phyloP scores from a whole-genome alignment of 2,888 invertebrate species.

The Drosophila atripex region DNA sequence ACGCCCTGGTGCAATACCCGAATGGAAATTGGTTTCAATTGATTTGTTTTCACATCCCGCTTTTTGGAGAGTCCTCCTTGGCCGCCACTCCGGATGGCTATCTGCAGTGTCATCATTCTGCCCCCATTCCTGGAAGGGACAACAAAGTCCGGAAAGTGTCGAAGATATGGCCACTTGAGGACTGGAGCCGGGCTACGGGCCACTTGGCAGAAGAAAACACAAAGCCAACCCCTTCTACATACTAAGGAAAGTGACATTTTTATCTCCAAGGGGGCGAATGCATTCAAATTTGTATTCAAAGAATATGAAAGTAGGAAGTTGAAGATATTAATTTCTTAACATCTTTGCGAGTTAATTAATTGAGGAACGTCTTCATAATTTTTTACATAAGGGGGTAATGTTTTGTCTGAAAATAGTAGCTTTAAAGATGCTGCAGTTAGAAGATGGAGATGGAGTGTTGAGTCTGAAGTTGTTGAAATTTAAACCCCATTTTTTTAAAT shows the following conservation, averaged over 20 bases:
- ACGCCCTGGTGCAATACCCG: conserved; percentile 29
- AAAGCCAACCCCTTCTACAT: background rate
- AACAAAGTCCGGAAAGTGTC: conserved; percentile 25
- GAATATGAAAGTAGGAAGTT: background rate
- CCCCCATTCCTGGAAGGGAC: conserved; percentile 21
- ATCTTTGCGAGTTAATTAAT: too few relatives aligned
- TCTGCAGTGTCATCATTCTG: conserved; percentile 18
- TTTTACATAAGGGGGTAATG: too few relatives aligned
- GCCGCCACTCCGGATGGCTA: conserved; percentile 21
- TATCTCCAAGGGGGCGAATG: background rate
- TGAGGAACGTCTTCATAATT: too few relatives aligned
- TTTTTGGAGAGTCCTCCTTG: conserved; percentile 7
- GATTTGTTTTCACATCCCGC: conserved; percentile 52
- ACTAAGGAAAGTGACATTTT: background rate
- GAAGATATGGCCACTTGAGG: conserved; percentile 20
- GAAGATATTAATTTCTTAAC: too few relatives aligned
- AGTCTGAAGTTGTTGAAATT: too few relatives aligned
- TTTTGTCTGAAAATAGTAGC: too few relatives aligned
- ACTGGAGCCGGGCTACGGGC: conserved; percentile 23
- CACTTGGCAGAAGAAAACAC: background rate
- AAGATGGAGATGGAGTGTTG: too few relatives aligned
- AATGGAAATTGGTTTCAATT: conserved; percentile 55
- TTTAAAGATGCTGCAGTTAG: too few relatives aligned
- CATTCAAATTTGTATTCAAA: background rate
- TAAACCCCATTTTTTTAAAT: too few relatives aligned